Base-by-base conservation (phyloP, 2,797 vertebrate genomes). In the Sebastes matsubarae region DNA sequence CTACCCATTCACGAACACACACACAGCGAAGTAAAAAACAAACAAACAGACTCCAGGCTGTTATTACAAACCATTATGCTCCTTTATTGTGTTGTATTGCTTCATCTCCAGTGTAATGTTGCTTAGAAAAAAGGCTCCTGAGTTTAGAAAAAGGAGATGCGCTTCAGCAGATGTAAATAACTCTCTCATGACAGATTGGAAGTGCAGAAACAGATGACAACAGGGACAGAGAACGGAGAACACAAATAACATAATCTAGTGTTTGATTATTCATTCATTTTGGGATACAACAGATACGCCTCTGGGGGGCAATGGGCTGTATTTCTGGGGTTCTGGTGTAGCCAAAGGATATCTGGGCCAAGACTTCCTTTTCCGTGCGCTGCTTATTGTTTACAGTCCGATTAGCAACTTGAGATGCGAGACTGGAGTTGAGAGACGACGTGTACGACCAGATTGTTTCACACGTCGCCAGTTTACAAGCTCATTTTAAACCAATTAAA, bases 1-100 rank as follows among this genome's bases (percentile, higher is more conserved):
- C 34, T 60, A 30, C 66, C 29, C 52, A 12, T 50, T 64, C 52
- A 77, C 77, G 68, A 70, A 78, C 58, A 80, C 42, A 72, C 54
- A 71, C 66, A 74, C 60, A 67, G 4, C 20, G 52, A 84, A 50
- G 77, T 69, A 69, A 69, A 70, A 90, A 80, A 86, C 73, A 73
- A 29, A 54, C 54, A 67, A 87, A 88, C 88, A 91, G 34, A 73
- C 74, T 83, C 61, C 34, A 75, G 78, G 85, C 83, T 86, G 73
- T 79, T 87, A 83, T 81, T 78, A 80, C 57, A 18, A 77, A 75
- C 63, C 59, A 81, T 86, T 74, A 72, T 50, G 61, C 61, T 78
- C 32, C 70, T 70, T 74, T 79, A 84, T 82, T 60, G 78, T 79
- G 74, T 72, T 77, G 66, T n/a, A 18, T 54, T 79, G 75, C 80